phyloP scores from a whole-genome alignment of 2,888 invertebrate genomes.

The Euzophera pinguis region DNA sequence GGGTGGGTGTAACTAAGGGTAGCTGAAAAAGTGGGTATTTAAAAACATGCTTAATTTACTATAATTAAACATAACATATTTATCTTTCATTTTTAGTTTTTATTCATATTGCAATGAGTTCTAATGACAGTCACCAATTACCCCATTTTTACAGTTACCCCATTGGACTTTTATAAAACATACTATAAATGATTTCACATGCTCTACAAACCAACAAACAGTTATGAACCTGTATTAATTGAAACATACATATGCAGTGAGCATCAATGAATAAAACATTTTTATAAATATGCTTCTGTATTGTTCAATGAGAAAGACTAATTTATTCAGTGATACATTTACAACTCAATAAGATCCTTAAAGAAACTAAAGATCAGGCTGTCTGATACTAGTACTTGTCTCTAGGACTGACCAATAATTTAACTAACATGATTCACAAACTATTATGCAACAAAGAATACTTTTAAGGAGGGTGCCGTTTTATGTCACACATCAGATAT shows the following conservation, averaged over 20 bases:
- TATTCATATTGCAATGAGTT: too few species aligned
- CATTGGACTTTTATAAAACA: too few species aligned
- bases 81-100: too few species aligned
- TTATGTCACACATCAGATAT: background rate
- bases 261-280: constrained; percentile 11
- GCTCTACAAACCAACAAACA: constrained; percentile 52
- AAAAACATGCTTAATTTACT: too few species aligned
- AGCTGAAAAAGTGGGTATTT: too few species aligned
- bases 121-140: too few species aligned
- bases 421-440: background rate
- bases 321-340: constrained; percentile 7
- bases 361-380: background rate
- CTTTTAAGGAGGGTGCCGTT: background rate
- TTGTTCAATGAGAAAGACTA: constrained; percentile 3
- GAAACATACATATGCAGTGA: constrained; percentile 30
- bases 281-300: constrained; percentile 6
- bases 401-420: background rate
- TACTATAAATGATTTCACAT: constrained; percentile 40
- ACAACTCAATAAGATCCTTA: background rate
- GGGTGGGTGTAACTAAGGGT: too few species aligned
- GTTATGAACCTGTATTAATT: constrained; percentile 46
- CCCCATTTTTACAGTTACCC: too few species aligned
- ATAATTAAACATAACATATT: too few species aligned
- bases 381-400: background rate
- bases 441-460: background rate